Evolutionary conservation across 2,113 vertebrate species (phyloP), one percentile per base, ranked within the genome.

Genomic region (Merops nubicus): DNA sequence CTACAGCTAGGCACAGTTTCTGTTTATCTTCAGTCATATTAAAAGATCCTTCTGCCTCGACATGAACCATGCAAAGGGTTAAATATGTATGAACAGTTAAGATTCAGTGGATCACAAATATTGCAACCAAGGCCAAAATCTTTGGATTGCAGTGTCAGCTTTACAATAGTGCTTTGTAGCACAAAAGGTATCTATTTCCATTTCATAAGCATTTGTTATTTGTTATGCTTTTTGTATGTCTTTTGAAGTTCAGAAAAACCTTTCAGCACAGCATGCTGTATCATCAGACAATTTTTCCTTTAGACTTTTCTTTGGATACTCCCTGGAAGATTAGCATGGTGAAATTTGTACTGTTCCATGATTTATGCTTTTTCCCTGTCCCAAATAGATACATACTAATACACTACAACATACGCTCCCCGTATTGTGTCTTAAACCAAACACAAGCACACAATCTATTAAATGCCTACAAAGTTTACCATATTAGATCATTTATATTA

Each of bases 121-220:
- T 43, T 86, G 83, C 85, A 94, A 75, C 47, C 28, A 72, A 84
- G 67, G 64, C 64, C 56, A 91, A 91, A 96, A 84, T 88, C 42
- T 84, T 60, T 43, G 69, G 51, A 56, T 53, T 92, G 88, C 92
- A 79, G 29, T 51, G 48, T 93, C 93, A 96, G 85, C 85, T 92
- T 92, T 85, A 74, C 0, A 1, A 60, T 12, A 68, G 60, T 42
- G 33, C 31, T 88, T 80, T 77, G 33, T 83, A 73, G 51, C 33
- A 92, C 22, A 38, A 67, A 84, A 88, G 13, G 34, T 36, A 56
- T 67, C 42, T 63, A 63, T 96, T 96, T 94, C 53, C 60, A 81
- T 85, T 93, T 92, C 92, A 82, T 87, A 92, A 81, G 25, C 48
- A 64, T 60, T 81, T 95, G 91, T 83, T 50, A 85, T 81, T 96